Percentiles rank a stretch among this genome's conserved stretches.
Evolutionary conservation across 1,140 invertebrate species (phyloP).

Genomic region (Cotesia chilonis): DNA sequence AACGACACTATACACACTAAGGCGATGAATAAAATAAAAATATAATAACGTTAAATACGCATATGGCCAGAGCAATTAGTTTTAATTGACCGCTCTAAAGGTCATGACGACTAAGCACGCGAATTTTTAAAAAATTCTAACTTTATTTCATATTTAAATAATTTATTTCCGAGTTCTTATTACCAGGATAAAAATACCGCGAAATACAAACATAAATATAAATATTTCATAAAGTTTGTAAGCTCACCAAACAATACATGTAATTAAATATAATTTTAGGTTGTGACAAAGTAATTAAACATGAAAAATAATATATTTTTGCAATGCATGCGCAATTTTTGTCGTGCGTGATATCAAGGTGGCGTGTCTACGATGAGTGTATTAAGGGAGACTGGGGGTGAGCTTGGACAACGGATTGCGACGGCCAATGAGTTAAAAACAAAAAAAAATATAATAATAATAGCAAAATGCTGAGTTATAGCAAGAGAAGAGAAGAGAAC

Average conservation of each 20-base stretch:
- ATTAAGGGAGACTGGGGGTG: slow-evolving; percentile 21
- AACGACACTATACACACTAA: neutral
- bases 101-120: neutral
- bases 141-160: too few species aligned
- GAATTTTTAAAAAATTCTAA: too few species aligned
- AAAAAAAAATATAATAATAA: slow-evolving; percentile 18
- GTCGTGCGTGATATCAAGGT: slow-evolving; percentile 19
- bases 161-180: too few species aligned
- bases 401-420: slow-evolving; percentile 19
- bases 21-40: neutral
- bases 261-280: slow-evolving; percentile 12
- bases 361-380: slow-evolving; percentile 21
- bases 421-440: slow-evolving; percentile 9
- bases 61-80: slow-evolving; percentile 8
- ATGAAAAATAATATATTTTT: slow-evolving; percentile 10
- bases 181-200: too few species aligned
- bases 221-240: neutral
- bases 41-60: slow-evolving; percentile 6
- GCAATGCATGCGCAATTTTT: neutral
- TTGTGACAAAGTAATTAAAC: neutral
- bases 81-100: slow-evolving; percentile 2
- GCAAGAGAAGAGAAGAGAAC: slow-evolving; percentile 33
- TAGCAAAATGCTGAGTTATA: slow-evolving; percentile 2
- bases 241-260: neutral
- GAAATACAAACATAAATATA: neutral